A percentile compares a stretch with the other conserved stretches of the same genome.
Evolutionary conservation across 2,888 invertebrate genomes (phyloP).

Genomic region (Drosophila colorata): DNA sequence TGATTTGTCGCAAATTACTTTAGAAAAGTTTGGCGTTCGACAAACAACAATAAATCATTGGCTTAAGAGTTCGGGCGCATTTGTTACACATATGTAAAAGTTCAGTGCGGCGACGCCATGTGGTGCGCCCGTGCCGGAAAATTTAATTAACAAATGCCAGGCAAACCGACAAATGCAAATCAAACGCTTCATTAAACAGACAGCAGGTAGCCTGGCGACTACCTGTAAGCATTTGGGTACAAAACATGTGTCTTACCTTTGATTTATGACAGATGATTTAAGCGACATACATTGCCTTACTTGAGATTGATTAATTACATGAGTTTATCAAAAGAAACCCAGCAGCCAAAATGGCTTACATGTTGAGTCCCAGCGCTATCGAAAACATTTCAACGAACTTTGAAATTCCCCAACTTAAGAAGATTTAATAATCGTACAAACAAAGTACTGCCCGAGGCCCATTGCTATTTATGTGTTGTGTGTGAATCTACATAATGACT

Average conservation of each 20-base stretch:
- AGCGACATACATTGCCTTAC: conserved; percentile 21
- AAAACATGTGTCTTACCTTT: conserved; percentile 41
- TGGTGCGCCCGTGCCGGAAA: conserved; percentile 35
- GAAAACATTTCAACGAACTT: conserved; percentile 20
- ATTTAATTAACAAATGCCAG: conserved; percentile 73
- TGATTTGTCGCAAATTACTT: conserved; percentile 79
- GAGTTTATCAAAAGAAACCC: conserved; percentile 19
- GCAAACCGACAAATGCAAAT: conserved; percentile 49
- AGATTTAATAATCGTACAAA: conserved; percentile 28
- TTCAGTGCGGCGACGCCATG: conserved; percentile 20
- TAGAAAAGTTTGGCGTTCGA: conserved; percentile 72
- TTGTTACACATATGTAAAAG: conserved; percentile 45
- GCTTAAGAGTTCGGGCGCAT: conserved; percentile 24
- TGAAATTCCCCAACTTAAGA: conserved; percentile 13
- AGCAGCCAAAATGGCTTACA: conserved; percentile 3
- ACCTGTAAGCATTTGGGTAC: conserved; percentile 6
- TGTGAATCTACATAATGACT: conserved; percentile 47
- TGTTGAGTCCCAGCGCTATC: conserved; percentile 8
- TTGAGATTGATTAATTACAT: conserved; percentile 65
- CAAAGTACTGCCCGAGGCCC: conserved; percentile 29
- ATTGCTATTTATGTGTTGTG: conserved; percentile 10
- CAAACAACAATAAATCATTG: conserved; percentile 77
- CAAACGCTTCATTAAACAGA: conserved; percentile 70
- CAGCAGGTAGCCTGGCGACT: conserved; percentile 38
- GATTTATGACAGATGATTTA: conserved; percentile 49